Percentiles rank a stretch among this genome's conserved stretches.
Evolutionary conservation across 2,888 invertebrate genomes (phyloP).

Genomic region (Malacosoma neustria): DNA sequence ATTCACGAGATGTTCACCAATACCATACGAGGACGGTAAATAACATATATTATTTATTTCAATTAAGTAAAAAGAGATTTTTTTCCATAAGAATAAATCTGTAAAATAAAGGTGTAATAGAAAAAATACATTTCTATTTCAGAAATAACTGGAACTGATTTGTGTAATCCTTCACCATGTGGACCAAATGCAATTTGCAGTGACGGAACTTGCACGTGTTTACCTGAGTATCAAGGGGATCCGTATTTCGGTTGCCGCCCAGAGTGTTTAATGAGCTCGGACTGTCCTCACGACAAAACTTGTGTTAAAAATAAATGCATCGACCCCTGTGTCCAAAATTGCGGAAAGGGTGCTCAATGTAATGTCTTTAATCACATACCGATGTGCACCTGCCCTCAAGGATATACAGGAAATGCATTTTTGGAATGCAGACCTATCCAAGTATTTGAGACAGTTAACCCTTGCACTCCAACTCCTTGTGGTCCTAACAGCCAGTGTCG

Average conservation of each 20-base stretch:
- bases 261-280: conserved; percentile 84
- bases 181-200: conserved; percentile 82
- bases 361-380: conserved; percentile 78
- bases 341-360: conserved; percentile 83
- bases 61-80: neutral
- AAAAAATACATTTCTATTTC: conserved; percentile 16
- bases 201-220: conserved; percentile 81
- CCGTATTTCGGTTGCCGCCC: conserved; percentile 86
- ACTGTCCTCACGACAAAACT: conserved; percentile 81
- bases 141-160: conserved; percentile 55
- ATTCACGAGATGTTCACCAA: conserved; percentile 59
- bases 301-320: conserved; percentile 83
- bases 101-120: no score
- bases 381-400: conserved; percentile 74
- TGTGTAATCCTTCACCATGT: conserved; percentile 80
- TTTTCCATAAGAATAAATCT: neutral
- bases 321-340: conserved; percentile 86
- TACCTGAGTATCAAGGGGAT: conserved; percentile 84
- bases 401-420: conserved; percentile 82
- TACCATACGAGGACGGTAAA: conserved; percentile 45
- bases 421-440: conserved; percentile 72
- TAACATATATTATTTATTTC: conserved; percentile 2
- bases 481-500: conserved; percentile 83
- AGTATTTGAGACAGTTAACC: conserved; percentile 55
- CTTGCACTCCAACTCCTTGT: conserved; percentile 82